Conservation (phyloP, 2,797 vertebrate genomes). For the Sebastes kiyomatsui region DNA sequence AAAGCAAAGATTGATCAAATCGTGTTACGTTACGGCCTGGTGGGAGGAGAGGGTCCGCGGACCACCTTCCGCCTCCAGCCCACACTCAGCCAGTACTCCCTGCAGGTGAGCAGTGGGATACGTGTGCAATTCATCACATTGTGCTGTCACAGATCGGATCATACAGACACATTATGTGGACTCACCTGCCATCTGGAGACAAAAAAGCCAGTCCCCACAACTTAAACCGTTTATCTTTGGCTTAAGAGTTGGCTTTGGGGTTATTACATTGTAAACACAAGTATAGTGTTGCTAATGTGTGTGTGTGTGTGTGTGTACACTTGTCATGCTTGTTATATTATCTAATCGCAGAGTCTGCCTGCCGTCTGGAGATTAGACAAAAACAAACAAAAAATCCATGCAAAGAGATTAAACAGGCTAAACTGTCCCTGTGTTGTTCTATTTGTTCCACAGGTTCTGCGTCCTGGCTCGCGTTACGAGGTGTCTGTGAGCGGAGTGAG, state of each 20-base stretch:
- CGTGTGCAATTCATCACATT: constrained; percentile 7
- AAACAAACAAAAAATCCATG: constrained; percentile 13
- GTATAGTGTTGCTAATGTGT: not conserved
- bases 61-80: constrained; percentile 95
- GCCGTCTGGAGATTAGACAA: constrained; percentile 42
- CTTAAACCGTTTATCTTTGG: constrained; percentile 29
- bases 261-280: constrained; percentile 15
- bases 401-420: constrained; percentile 24
- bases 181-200: constrained; percentile 17
- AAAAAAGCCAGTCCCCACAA: not conserved
- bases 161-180: not conserved
- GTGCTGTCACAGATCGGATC: constrained; percentile 17
- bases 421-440: not conserved
- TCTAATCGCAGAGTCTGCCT: constrained; percentile 34
- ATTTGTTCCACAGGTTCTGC: constrained; percentile 85
- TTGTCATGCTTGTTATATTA: constrained; percentile 38
- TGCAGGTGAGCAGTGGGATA: constrained; percentile 84
- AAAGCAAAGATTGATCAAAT: constrained; percentile 94
- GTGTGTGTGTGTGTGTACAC: not conserved
- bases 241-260: not conserved
- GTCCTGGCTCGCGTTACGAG: constrained; percentile 90
- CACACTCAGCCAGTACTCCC: constrained; percentile 95
- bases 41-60: constrained; percentile 87
- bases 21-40: constrained; percentile 90
- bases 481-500: constrained; percentile 89